Conservation (phyloP, 2,113 vertebrate species). For the Nothoprocta pentlandii region DNA sequence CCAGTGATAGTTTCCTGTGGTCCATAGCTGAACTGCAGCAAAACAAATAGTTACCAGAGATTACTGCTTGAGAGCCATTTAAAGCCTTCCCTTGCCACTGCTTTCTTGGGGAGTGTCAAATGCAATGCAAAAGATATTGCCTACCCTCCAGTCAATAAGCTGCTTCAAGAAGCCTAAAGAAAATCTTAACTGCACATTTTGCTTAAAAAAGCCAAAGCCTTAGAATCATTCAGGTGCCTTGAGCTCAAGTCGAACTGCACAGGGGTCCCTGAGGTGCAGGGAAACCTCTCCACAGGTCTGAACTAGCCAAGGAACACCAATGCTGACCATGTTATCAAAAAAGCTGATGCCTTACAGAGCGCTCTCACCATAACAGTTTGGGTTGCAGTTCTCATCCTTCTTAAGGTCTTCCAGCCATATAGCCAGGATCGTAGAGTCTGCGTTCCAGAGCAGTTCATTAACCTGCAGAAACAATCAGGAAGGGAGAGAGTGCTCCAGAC, state of each 20-base stretch:
- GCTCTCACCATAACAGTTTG: slow-evolving; percentile 82
- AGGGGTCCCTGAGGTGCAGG: not conserved
- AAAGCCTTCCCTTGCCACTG: not conserved
- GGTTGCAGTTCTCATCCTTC: slow-evolving; percentile 52
- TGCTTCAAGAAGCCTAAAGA: not conserved
- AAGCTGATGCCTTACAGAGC: not conserved
- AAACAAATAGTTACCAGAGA: not conserved
- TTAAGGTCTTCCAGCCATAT: slow-evolving; percentile 91
- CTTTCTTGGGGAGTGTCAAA: not conserved
- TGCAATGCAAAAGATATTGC: not conserved
- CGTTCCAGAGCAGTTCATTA: slow-evolving; percentile 93
- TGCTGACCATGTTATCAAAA: not conserved
- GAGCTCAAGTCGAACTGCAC: not conserved
- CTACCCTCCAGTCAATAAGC: not conserved
- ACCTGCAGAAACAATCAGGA: slow-evolving; percentile 77
- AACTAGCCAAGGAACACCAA: not conserved
- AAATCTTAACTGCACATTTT: not conserved
- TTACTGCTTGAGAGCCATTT: not conserved
- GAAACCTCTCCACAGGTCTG: not conserved
- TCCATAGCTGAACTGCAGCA: slow-evolving; percentile 93
- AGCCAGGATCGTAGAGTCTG: slow-evolving; percentile 89
- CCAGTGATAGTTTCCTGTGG: slow-evolving; percentile 94
- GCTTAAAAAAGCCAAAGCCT: not conserved
- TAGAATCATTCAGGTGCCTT: not conserved
- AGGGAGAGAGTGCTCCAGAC: not conserved